Conservation (phyloP, 2,797 vertebrate species). For the Lithobates pipiens region DNA sequence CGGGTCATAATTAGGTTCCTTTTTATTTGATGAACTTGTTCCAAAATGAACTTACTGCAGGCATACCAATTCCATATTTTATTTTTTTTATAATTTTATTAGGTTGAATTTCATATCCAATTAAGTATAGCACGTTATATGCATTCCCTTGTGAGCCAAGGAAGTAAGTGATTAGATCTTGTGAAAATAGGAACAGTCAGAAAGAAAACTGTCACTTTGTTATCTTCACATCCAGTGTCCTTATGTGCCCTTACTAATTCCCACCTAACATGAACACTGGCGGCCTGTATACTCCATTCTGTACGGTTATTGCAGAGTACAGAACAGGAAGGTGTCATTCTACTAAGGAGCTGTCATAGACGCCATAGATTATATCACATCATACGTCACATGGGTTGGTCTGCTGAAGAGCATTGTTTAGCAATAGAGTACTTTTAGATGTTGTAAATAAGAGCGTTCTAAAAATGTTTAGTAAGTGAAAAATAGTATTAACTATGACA, state of each 20-base stretch:
- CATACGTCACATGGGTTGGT: too few relatives aligned
- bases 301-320: background rate
- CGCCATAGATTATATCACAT: too few relatives aligned
- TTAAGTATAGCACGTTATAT: background rate
- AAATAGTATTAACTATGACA: too few relatives aligned
- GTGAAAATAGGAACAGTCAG: constrained; percentile 8
- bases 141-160: background rate
- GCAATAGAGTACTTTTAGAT: background rate
- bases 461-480: too few relatives aligned
- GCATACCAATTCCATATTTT: background rate
- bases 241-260: background rate
- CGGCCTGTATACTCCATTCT: background rate
- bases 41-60: background rate
- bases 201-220: background rate
- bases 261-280: background rate
- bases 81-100: background rate
- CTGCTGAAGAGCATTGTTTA: background rate
- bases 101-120: background rate
- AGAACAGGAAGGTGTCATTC: background rate
- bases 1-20: background rate
- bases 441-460: too few relatives aligned
- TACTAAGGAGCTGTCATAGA: too few relatives aligned
- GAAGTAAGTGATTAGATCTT: background rate
- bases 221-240: background rate
- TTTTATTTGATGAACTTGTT: background rate